phyloP scores from a whole-genome alignment of 2,888 invertebrate genomes.

The Nymphalis c-album region DNA sequence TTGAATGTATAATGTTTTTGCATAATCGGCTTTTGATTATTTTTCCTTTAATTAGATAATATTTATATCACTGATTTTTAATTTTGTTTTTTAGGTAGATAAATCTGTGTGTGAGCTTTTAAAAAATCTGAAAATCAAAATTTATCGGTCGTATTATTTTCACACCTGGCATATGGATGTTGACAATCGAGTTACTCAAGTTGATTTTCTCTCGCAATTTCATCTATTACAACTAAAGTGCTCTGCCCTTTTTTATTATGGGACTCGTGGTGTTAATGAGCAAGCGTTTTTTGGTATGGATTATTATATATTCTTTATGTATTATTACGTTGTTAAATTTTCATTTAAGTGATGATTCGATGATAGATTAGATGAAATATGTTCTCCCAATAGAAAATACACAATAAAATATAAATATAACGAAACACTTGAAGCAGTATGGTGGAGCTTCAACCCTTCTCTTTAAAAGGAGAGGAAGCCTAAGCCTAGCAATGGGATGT shows the following conservation, averaged over 20 bases:
- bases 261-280: conserved; percentile 68
- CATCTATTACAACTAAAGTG: conserved; percentile 72
- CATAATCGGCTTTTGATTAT: neutral
- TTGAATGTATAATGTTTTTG: neutral
- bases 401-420: neutral
- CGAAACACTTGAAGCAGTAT: too few relatives aligned
- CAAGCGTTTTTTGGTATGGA: conserved; percentile 68
- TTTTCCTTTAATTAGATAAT: too few relatives aligned
- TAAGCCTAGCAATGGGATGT: too few relatives aligned
- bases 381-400: too few relatives aligned
- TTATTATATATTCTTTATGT: too few relatives aligned
- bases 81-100: conserved; percentile 66
- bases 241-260: conserved; percentile 81
- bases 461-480: too few relatives aligned
- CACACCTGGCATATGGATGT: conserved; percentile 72
- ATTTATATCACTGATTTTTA: neutral
- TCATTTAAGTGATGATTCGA: too few relatives aligned
- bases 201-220: conserved; percentile 76
- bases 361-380: too few relatives aligned
- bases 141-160: conserved; percentile 79
- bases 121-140: conserved; percentile 61
- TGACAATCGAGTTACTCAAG: conserved; percentile 57
- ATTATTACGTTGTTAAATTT: too few relatives aligned
- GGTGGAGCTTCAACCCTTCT: neutral
- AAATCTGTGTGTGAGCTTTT: conserved; percentile 70